Evolutionary conservation across 1,140 invertebrate species (phyloP), one percentile per base, ranked within the genome.

Genomic region (Riptortus pedestris): DNA sequence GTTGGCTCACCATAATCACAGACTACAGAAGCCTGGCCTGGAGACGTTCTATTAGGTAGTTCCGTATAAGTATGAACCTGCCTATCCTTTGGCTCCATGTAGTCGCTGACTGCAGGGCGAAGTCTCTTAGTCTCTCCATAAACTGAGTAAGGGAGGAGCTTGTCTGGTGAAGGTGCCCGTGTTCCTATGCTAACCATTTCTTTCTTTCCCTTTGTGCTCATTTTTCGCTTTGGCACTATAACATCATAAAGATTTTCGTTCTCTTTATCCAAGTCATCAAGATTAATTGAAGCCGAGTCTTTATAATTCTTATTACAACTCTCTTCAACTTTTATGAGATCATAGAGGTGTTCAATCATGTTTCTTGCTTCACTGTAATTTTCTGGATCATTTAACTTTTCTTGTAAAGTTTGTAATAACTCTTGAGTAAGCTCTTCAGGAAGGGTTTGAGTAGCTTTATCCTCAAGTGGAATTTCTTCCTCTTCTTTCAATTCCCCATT

Each of bases 281-380:
- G 24, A 11, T 67, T 38, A 14, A 67, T 24, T 12, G 63, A 66
- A 22, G 48, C 28, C 5, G 60, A 52, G 31, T 63, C 65, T 20
- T 57, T 57, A 52, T 74, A 73, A 66, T 84, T 83, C 29, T 79
- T 80, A 67, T 84, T 85, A 67, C 82, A 84, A 43, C 77, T 84
- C 66, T 87, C 84, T 70, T 86, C 83, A 1, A 86, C 81, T 69
- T 87, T 86, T 52, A 88, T 87, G 26, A 86, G 76, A 72, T 88
- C 86, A 68, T 89, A 89, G 2, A 89, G 73, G 65, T 86, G 83
- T 69, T 88, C 86, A 59, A 88, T 88, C 77, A 86, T 86, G 73
- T 87, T 84, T 24, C 83, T 77, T 1, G 86, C 86, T 69, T 87
- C 83, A 47, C 82, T 80, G 67, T 86, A 86, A 62, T 85, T 83